Evolutionary conservation across 2,888 invertebrate genomes (phyloP).

Genomic region (Sesia apiformis): DNA sequence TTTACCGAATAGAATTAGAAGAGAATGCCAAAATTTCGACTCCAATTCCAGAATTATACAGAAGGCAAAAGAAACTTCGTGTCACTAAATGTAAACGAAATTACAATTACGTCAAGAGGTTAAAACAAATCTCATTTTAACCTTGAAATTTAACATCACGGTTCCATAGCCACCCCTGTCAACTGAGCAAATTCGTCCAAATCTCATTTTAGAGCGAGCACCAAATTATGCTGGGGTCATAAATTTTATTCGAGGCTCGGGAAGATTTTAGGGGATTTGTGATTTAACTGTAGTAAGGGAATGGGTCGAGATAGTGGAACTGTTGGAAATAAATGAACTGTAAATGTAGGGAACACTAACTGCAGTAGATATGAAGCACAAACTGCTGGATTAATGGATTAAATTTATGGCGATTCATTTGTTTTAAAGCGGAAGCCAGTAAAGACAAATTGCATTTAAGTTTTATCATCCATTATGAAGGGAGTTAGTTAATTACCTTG

Average conservation of each 20-base stretch:
- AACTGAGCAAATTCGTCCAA: constrained; percentile 16
- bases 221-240: constrained; percentile 22
- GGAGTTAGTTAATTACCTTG: too few relatives aligned
- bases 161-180: constrained; percentile 9
- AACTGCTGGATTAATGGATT: neutral
- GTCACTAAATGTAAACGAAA: too few relatives aligned
- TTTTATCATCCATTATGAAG: too few relatives aligned
- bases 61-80: too few relatives aligned
- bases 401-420: neutral
- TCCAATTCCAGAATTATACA: too few relatives aligned
- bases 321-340: constrained; percentile 35
- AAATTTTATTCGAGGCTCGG: constrained; percentile 39
- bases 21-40: too few relatives aligned
- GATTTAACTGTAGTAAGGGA: constrained; percentile 17
- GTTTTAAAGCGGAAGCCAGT: too few relatives aligned
- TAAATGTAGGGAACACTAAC: constrained; percentile 25
- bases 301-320: constrained; percentile 21
- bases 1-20: too few relatives aligned
- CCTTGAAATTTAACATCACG: neutral
- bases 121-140: neutral
- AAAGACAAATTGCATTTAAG: too few relatives aligned
- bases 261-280: constrained; percentile 29
- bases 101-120: neutral
- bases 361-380: constrained; percentile 4
- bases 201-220: constrained; percentile 24